Percentiles rank a stretch among this genome's conserved stretches.
Evolutionary conservation across 2,888 invertebrate species (phyloP).

Genomic region (Drosophila atripex): DNA sequence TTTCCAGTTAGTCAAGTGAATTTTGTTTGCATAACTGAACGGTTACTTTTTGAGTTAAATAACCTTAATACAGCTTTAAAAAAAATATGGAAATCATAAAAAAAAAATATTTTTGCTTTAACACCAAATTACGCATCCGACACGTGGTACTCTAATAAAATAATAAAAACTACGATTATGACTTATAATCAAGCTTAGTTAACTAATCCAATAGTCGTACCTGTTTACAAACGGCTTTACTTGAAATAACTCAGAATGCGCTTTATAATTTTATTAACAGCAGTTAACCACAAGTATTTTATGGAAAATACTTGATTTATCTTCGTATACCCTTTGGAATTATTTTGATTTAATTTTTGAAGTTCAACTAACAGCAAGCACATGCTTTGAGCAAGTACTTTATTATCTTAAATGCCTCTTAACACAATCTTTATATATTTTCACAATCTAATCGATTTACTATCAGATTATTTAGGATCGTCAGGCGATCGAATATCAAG

Average conservation of each 20-base stretch:
- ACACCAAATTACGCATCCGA: constrained; percentile 33
- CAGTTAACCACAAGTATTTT: background rate
- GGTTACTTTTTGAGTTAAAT: constrained; percentile 17
- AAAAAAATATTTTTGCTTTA: background rate
- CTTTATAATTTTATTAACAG: constrained; percentile 26
- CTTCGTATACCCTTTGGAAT: background rate
- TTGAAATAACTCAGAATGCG: constrained; percentile 10
- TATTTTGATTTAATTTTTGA: background rate
- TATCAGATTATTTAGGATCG: background rate
- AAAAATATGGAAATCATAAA: background rate
- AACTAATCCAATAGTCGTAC: background rate
- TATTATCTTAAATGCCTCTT: background rate
- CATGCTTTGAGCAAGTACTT: background rate
- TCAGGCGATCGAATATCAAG: constrained; percentile 3
- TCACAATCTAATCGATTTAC: constrained; percentile 19
- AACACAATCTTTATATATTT: constrained; percentile 3
- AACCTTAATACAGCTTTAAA: constrained; percentile 5
- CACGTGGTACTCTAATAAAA: constrained; percentile 30
- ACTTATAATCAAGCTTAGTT: constrained; percentile 2
- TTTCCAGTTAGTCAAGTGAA: constrained; percentile 36
- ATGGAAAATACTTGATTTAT: background rate
- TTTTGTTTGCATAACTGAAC: constrained; percentile 25
- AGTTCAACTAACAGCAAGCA: background rate
- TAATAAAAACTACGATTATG: constrained; percentile 9
- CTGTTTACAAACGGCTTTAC: constrained; percentile 17